Percentiles rank a stretch among this genome's conserved stretches.
Evolutionary conservation across 1,140 invertebrate genomes (phyloP).

Genomic region (Drosophila lowei): DNA sequence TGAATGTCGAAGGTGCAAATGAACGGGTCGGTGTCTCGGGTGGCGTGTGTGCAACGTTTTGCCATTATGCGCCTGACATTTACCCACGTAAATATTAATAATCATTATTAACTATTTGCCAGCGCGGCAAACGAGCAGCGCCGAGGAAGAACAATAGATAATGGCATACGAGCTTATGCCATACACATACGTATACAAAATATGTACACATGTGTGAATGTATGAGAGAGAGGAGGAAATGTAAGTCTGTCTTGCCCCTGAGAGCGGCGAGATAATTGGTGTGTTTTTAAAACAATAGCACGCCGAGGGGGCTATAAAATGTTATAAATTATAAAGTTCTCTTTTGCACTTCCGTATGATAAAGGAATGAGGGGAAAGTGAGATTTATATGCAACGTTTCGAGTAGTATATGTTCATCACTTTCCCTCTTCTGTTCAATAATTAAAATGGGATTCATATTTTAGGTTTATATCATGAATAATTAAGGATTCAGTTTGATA

Average conservation of each 20-base stretch:
- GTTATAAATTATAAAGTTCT: neutral
- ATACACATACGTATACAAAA: neutral
- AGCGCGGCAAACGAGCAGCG: constrained; percentile 16
- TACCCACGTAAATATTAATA: constrained; percentile 60
- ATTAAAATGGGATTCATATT: no score
- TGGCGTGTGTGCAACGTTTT: constrained; percentile 36
- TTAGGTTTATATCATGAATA: no score
- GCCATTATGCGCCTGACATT: constrained; percentile 41
- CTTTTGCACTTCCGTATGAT: no score
- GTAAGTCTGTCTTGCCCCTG: constrained; percentile 19
- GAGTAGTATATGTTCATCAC: no score
- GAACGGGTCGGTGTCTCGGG: constrained; percentile 29
- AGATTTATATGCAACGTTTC: no score
- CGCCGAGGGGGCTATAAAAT: neutral
- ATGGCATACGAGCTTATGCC: constrained; percentile 12
- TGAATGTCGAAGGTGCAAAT: constrained; percentile 44
- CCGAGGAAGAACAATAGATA: constrained; percentile 14
- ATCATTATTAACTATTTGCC: constrained; percentile 64
- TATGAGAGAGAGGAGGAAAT: constrained; percentile 22
- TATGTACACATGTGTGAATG: constrained; percentile 1
- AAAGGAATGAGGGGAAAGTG: no score
- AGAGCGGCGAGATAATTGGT: constrained; percentile 20
- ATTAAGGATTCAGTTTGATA: no score
- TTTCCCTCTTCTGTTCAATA: no score
- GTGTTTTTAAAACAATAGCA: constrained; percentile 38